Evolutionary conservation across 2,888 invertebrate species (phyloP).

Genomic region (Plusia festucae): DNA sequence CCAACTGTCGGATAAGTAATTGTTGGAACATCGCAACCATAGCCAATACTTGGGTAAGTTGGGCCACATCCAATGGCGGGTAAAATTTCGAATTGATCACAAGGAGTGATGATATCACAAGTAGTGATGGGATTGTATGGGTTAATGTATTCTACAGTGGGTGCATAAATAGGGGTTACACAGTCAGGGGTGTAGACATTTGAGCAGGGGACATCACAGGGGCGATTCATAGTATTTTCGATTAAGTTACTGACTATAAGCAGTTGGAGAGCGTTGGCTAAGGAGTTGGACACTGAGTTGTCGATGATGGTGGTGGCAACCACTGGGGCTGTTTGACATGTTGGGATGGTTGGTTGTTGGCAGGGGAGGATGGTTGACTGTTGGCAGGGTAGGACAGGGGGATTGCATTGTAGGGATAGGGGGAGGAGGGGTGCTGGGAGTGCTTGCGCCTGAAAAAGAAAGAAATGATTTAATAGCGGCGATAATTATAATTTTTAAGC

Average conservation of each 20-base stretch:
- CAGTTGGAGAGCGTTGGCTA: conserved; percentile 77
- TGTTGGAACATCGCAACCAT: background rate
- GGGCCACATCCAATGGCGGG: conserved; percentile 28
- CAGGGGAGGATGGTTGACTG: conserved; percentile 27
- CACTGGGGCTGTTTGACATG: conserved; percentile 22
- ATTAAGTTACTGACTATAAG: conserved; percentile 75
- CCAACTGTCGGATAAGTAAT: conserved; percentile 15
- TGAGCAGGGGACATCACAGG: conserved; percentile 8
- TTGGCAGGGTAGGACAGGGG: conserved; percentile 15
- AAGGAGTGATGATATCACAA: conserved; percentile 31
- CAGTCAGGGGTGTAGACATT: background rate
- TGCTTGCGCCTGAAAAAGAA: conserved; percentile 50
- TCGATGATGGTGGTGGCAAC: conserved; percentile 71
- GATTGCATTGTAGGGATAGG: conserved; percentile 21
- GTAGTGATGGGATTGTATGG: conserved; percentile 25
- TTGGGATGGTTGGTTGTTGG: conserved; percentile 42
- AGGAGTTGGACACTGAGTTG: conserved; percentile 71
- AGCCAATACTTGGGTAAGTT: background rate
- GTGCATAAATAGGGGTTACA: conserved; percentile 8
- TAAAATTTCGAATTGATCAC: conserved; percentile 39
- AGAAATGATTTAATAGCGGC: background rate
- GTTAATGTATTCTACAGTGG: conserved; percentile 28
- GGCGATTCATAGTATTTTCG: conserved; percentile 55
- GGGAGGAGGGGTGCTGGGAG: conserved; percentile 23
- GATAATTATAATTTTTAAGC: too few species aligned